Conservation (phyloP, 2,113 vertebrate genomes). For the Rhegmatorhina hoffmannsi region DNA sequence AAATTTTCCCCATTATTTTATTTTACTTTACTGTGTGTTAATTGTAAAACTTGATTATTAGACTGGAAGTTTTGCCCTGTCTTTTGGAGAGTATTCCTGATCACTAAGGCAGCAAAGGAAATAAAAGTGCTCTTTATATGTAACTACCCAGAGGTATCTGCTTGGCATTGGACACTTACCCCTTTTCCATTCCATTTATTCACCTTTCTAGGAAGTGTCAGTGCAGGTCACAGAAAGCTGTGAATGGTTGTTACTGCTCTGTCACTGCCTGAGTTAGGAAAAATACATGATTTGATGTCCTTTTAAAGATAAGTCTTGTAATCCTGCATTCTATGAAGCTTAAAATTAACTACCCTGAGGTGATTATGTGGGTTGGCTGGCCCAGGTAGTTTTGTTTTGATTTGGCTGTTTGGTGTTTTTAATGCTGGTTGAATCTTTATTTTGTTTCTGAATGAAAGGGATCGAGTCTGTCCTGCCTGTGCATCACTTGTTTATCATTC, state of each 20-base stretch:
- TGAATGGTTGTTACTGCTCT: background rate
- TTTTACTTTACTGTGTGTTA: background rate
- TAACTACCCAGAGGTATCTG: background rate
- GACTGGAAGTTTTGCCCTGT: background rate
- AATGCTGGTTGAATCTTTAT: background rate
- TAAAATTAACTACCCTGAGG: background rate
- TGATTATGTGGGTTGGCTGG: background rate
- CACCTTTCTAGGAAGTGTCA: background rate
- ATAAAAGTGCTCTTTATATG: background rate
- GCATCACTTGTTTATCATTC: background rate
- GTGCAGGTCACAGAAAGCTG: background rate
- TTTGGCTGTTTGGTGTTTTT: background rate
- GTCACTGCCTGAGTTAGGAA: background rate
- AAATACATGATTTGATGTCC: background rate
- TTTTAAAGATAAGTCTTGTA: background rate
- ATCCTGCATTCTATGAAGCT: background rate
- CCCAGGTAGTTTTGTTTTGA: background rate
- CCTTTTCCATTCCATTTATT: background rate
- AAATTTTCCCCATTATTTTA: background rate
- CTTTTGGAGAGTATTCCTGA: background rate
- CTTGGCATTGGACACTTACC: background rate
- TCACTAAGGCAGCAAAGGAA: background rate
- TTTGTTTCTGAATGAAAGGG: background rate
- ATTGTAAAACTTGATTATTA: background rate
- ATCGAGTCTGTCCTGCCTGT: accelerated